Percentiles rank a stretch among this genome's conserved stretches.
Conservation (phyloP, 2,888 invertebrate species). For the Gastrophysa polygoni region DNA sequence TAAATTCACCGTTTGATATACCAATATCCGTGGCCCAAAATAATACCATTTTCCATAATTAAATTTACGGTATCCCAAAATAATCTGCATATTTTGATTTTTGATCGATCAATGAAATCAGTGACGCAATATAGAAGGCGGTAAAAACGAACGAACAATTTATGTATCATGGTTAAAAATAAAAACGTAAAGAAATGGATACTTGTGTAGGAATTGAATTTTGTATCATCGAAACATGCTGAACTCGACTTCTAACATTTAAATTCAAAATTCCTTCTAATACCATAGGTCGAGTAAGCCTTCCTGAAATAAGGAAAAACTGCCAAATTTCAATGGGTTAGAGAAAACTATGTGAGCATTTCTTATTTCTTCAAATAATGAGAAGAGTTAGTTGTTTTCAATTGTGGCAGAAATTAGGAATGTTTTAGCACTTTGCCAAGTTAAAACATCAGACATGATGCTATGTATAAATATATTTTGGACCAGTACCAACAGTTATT, state of each 20-base stretch:
- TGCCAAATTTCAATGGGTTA: no score
- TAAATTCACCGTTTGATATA: slow-evolving; percentile 17
- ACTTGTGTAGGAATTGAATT: no score
- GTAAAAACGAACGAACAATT: background rate
- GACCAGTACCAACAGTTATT: slow-evolving; percentile 32
- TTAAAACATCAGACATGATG: slow-evolving; percentile 18
- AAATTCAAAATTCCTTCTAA: no score
- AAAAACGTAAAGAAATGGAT: background rate
- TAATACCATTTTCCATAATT: slow-evolving; percentile 16
- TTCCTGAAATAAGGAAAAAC: no score
- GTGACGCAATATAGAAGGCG: background rate
- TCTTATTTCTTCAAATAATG: no score
- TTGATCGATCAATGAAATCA: background rate
- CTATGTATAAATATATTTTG: slow-evolving; percentile 33
- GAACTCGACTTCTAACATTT: no score
- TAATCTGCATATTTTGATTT: background rate
- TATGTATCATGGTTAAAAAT: background rate
- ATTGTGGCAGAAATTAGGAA: background rate
- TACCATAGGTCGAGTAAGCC: no score
- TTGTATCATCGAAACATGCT: no score
- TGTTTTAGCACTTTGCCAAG: slow-evolving; percentile 22
- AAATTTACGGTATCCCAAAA: slow-evolving; percentile 14
- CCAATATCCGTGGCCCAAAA: slow-evolving; percentile 22
- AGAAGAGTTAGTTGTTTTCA: no score
- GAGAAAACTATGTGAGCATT: no score